Base-by-base conservation (phyloP, 2,113 vertebrate genomes). In the Albula goreensis region DNA sequence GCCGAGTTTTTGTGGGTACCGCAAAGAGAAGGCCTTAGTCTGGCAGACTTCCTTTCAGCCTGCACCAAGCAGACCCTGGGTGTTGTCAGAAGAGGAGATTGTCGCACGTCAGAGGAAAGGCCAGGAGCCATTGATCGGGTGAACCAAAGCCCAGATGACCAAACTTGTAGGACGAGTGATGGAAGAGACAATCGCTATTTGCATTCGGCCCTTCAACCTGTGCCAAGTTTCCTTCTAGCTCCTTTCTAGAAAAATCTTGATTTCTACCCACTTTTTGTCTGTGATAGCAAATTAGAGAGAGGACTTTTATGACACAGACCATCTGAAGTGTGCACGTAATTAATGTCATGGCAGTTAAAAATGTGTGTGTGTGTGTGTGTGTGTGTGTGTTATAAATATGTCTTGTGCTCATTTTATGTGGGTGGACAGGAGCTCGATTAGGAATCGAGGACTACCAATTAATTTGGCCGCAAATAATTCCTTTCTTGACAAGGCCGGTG, bases 341-440 rank as follows among this genome's bases (percentile, higher is more conserved):
- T 74, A 74, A 74, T 74, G 70, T 74, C n/a, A 74, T n/a, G 8
- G n/a, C 70, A 74, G n/a, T n/a, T 66, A 66, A 74, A 74, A 74
- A 31, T 4, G 31, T 41, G 31, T 41, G 31, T 41, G 31, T 41
- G 31, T 41, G 31, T 41, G 31, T 41, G 31, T 41, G 31, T 41
- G 31, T 41, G 31, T 41, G 31, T 41, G 31, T 41, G 31, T 41
- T 22, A n/a, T n/a, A 74, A 74, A 74, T 31, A 25, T 74, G 70
- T 74, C 70, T 74, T 31, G 22, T 70, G n/a, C 5, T 41, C 22
- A 31, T 74, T 74, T 74, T 74, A 74, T 25, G 70, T 31, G n/a
- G 70, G 70, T 74, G 70, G 70, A 74, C 60, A 74, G n/a, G 70
- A 74, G 70, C 31, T 25, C 22, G 70, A 31, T 74, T 74, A 74